Conservation (phyloP, 2,888 invertebrate species). For the Hofmannophila pseudospretella region DNA sequence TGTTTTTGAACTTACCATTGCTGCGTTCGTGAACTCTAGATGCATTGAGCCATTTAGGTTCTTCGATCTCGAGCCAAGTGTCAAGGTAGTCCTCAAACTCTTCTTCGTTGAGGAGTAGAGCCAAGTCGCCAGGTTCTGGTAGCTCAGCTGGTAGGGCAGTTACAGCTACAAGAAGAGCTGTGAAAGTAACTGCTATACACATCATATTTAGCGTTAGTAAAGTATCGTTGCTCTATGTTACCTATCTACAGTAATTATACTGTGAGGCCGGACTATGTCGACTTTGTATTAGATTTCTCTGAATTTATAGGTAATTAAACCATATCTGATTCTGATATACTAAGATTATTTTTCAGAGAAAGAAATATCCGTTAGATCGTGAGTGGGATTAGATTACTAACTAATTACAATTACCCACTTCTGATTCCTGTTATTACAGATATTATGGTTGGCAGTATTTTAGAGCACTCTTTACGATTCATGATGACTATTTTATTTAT, state of each 20-base stretch:
- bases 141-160: conserved; percentile 32
- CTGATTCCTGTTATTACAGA: no score
- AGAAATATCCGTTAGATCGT: no score
- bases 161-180: conserved; percentile 25
- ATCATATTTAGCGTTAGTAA: neutral
- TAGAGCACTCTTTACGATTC: no score
- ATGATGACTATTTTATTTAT: no score
- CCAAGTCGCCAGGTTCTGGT: conserved; percentile 54
- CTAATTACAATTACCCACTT: no score
- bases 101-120: conserved; percentile 54
- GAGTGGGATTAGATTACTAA: no score
- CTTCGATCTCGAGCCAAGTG: conserved; percentile 49
- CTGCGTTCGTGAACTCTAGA: conserved; percentile 12
- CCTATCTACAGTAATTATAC: neutral
- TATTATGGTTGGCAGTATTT: no score
- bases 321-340: no score
- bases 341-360: neutral
- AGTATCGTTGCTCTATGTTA: neutral
- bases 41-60: conserved; percentile 36
- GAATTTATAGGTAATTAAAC: neutral
- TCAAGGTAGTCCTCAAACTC: conserved; percentile 69
- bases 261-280: neutral
- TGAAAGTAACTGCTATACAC: conserved; percentile 15
- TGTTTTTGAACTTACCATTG: neutral
- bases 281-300: neutral